These are phyloP conservation scores for Microcebus lehilahytsara DNA, from an alignment of 2,113 vertebrate genomes.

Conservation along the genomic window DNA sequence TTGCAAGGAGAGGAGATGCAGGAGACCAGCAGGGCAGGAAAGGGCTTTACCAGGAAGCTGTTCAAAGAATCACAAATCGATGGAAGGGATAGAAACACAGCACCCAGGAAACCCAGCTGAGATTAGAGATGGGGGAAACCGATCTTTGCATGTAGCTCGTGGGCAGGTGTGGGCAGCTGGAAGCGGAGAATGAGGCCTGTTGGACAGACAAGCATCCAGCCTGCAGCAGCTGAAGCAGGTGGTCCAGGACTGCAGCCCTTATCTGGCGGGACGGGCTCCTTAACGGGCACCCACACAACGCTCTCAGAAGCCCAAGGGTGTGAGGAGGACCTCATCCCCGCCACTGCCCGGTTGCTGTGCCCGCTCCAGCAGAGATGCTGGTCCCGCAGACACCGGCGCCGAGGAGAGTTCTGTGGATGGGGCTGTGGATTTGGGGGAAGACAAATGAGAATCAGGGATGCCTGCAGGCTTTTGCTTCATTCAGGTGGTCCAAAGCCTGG, in stretches of 20 bases:
- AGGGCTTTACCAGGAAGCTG: neutral
- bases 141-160: neutral
- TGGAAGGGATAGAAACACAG: neutral
- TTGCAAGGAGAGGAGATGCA: no score
- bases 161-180: fast-evolving
- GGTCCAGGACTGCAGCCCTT: neutral
- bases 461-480: neutral
- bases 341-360: no score
- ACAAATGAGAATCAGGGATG: neutral
- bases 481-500: neutral
- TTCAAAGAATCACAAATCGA: neutral
- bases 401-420: fast-evolving
- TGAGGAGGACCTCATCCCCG: fast-evolving
- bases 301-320: neutral
- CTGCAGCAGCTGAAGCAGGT: fast-evolving
- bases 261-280: neutral
- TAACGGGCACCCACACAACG: fast-evolving
- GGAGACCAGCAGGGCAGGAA: neutral
- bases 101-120: neutral
- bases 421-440: no score
- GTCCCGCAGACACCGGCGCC: no score
- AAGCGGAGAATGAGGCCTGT: neutral
- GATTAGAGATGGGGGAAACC: neutral
- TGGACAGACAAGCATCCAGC: neutral
- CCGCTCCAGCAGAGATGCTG: neutral